Evolutionary conservation across 2,113 vertebrate genomes (phyloP), one percentile per base, ranked within the genome.

Genomic region (Nettapus auritus): DNA sequence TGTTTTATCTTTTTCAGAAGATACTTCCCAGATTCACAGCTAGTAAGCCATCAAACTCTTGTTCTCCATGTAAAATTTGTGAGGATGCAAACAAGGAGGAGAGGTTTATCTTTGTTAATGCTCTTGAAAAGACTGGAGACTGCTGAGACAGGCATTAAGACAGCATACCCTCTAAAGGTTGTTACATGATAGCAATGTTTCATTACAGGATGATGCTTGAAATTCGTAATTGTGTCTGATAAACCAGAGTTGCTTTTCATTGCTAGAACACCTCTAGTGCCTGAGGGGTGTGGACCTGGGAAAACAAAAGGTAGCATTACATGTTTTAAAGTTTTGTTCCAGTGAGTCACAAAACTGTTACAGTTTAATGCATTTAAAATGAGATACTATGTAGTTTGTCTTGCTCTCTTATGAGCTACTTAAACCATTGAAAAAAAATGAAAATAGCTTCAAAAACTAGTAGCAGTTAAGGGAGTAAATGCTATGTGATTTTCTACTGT

Each of bases 41-140:
- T 19, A 55, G 8, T 79, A 38, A 86, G 25, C 13, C 4, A 18
- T 76, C 34, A 46, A 55, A 34, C 2, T 68, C 1, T 1, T 76
- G 19, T 28, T 74, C 63, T 77, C 71, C 6, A 13, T 23, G 7
- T 50, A 63, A 70, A 62, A 53, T 42, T 81, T 20, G 23, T 36
- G 34, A 81, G 46, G 13, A 20, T 83, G 33, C 42, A 68, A 86
- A 50, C 4, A 1, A 4, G 31, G 46, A 88, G 18, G 31, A 13
- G 67, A 18, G 10, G 15, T 23, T n/a, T 13, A 5, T 23, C 31
- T 78, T 33, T 67, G 26, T 76, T 64, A 46, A 6, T 62, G 44
- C 19, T 70, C 0, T 29, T 73, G 31, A 17, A 17, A 13, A 20
- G 8, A 31, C n/a, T 76, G 13, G 28, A n/a, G 16, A 9, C 6